Conservation (phyloP, 2,888 invertebrate species). For the Caenorhabditis sp. region DNA sequence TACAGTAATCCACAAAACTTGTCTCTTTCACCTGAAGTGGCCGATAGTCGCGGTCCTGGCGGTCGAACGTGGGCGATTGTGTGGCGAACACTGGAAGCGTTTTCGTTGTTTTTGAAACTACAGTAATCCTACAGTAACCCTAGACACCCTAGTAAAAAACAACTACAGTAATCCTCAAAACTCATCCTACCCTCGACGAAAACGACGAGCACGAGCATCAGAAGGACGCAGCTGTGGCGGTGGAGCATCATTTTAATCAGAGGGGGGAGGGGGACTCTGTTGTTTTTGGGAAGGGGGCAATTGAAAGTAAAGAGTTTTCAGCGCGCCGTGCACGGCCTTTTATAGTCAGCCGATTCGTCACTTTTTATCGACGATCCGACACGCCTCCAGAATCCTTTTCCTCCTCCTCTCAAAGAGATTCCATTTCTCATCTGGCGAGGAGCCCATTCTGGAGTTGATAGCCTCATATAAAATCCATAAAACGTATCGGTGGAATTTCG, state of each 20-base stretch:
- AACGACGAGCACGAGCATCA: slow-evolving; percentile 53
- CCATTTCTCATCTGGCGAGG: no score
- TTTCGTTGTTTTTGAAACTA: not conserved
- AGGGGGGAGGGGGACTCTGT: not conserved
- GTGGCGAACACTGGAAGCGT: slow-evolving; percentile 59
- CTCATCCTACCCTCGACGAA: slow-evolving; percentile 54
- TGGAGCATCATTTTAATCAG: slow-evolving; percentile 39
- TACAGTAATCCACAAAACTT: not conserved
- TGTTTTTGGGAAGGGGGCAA: slow-evolving; percentile 13
- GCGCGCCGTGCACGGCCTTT: slow-evolving; percentile 37
- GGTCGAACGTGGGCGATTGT: slow-evolving; percentile 73
- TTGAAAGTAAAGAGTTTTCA: slow-evolving; percentile 53
- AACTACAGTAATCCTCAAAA: no score
- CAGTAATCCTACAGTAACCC: no score
- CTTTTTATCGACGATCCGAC: slow-evolving; percentile 4
- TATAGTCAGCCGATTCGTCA: slow-evolving; percentile 61
- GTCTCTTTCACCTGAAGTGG: slow-evolving; percentile 73
- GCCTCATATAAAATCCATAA: slow-evolving; percentile 42
- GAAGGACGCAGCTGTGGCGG: slow-evolving; percentile 58
- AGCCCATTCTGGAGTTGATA: slow-evolving; percentile 44
- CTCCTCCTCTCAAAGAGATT: no score
- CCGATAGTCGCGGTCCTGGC: slow-evolving; percentile 77
- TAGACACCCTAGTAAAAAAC: no score
- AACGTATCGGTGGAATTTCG: slow-evolving; percentile 11
- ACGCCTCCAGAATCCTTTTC: slow-evolving; percentile 30